Conservation (phyloP, 1,140 invertebrate species). For the Drosophila lacertosa region DNA sequence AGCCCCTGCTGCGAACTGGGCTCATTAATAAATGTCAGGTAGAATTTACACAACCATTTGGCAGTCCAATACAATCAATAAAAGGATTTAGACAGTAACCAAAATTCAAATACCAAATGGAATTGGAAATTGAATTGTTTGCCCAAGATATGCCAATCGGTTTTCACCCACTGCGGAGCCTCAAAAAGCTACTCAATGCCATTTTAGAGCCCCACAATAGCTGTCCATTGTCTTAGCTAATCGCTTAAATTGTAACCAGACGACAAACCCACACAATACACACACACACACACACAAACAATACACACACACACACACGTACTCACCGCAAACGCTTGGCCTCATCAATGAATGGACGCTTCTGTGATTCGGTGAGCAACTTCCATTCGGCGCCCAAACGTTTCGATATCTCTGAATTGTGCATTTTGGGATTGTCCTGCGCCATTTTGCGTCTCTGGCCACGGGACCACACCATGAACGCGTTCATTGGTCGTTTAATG, state of each 20-base stretch:
- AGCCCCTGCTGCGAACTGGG: slow-evolving; percentile 47
- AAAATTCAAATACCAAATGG: slow-evolving; percentile 12
- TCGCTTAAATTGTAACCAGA: slow-evolving; percentile 77
- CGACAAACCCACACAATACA: slow-evolving; percentile 45
- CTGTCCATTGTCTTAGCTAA: slow-evolving; percentile 78
- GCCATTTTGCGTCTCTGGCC: slow-evolving; percentile 97
- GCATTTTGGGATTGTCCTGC: slow-evolving; percentile 99
- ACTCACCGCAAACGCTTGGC: slow-evolving; percentile 96
- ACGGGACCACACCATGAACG: slow-evolving; percentile 97
- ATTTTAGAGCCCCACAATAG: slow-evolving; percentile 61
- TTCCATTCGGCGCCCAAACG: slow-evolving; percentile 96
- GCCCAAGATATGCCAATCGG: slow-evolving; percentile 64
- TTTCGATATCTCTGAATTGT: slow-evolving; percentile 97
- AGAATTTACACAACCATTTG: slow-evolving; percentile 58
- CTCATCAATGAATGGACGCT: slow-evolving; percentile 98
- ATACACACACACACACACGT: slow-evolving; percentile 23
- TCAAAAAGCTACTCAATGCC: slow-evolving; percentile 39
- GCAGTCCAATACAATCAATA: slow-evolving; percentile 76
- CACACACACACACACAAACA: not conserved
- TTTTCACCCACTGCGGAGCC: slow-evolving; percentile 34
- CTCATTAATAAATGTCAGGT: slow-evolving; percentile 70
- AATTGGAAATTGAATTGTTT: slow-evolving; percentile 63
- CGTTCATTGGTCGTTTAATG: slow-evolving; percentile 96
- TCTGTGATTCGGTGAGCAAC: slow-evolving; percentile 93
- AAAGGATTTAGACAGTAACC: slow-evolving; percentile 72